Base-by-base conservation (phyloP, 1,140 invertebrate species). In the Stegodyphus dumicola region DNA sequence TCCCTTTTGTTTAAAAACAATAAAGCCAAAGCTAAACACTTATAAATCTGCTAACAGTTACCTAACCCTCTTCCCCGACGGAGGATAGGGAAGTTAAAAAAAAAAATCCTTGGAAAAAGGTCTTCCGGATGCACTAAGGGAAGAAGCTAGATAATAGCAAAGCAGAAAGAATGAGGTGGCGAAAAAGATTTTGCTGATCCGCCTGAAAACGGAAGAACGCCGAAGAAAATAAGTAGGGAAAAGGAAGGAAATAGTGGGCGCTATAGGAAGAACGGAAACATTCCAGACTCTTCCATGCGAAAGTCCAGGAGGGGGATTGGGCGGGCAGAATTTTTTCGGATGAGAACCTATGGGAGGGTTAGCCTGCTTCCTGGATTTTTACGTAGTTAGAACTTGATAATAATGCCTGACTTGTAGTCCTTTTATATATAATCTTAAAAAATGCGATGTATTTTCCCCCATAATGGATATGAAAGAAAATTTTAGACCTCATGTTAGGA, bases 211-310 rank as follows among this genome's bases (percentile, higher is more conserved):
- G 67, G 77, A 79, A 67, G 76, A 77, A 56, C 56, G 56, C 56
- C 56, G 64, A 77, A 65, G 77, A 79, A 79, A 81, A 81, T 81
- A 81, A 81, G 78, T 81, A 54, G 49, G 69, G 80, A 54, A 75
- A 85, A 73, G 67, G 75, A 85, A 85, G 75, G 83, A 85, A 85
- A 77, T 65, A 77, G 65, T 77, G 83, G 83, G 75, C 65, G 74
- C 71, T 76, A 75, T 54, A 60, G 69, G 70, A 74, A 81, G 70
- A 71, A 77, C 75, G 83, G 74, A 77, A 77, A 71, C 83, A 85
- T 85, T 83, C 64, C 71, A 52, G 80, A 60, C 18, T 49, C 54
- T 73, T 73, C 69, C n/a, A 73, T 54, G 80, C 33, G 33, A 33
- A 33, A 33, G 33, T 33, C 33, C 33, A 11, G 56, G 65, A 60